phyloP scores from a whole-genome alignment of 1,140 invertebrate species.

The Mylabris phalerata region DNA sequence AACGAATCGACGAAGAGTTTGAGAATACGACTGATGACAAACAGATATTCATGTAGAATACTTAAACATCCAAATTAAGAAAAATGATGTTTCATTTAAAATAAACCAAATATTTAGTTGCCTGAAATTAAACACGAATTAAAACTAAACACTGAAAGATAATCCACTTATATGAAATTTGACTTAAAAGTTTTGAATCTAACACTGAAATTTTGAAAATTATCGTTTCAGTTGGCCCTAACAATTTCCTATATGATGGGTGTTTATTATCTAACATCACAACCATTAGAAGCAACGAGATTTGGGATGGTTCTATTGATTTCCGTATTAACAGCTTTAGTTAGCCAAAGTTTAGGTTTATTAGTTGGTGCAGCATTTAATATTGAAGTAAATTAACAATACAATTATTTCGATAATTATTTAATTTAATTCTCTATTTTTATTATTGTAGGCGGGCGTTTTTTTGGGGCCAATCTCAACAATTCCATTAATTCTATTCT shows the following conservation, averaged over 20 bases:
- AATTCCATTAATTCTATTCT: constrained; percentile 85
- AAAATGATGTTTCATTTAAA: background rate
- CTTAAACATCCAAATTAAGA: background rate
- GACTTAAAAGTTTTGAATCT: no score
- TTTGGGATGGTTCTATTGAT: constrained; percentile 85
- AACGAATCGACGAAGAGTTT: no score
- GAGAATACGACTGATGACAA: no score
- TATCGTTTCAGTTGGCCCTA: constrained; percentile 65
- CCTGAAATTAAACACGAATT: no score
- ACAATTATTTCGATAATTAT: no score
- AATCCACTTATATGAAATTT: no score
- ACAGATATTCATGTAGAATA: no score
- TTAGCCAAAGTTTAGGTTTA: constrained; percentile 86
- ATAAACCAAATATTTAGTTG: constrained; percentile 2
- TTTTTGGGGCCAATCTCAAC: constrained; percentile 88
- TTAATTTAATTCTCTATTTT: background rate
- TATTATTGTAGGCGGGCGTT: constrained; percentile 66
- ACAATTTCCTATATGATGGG: constrained; percentile 86
- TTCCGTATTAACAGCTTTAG: constrained; percentile 80
- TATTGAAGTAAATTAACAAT: constrained; percentile 55
- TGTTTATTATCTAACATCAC: constrained; percentile 92
- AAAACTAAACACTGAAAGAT: no score
- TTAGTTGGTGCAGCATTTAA: constrained; percentile 87
- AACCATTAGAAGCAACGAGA: constrained; percentile 78
- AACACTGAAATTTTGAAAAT: background rate